Evolutionary conservation across 2,113 vertebrate species (phyloP).

Genomic region (Tragelaphus scriptus): DNA sequence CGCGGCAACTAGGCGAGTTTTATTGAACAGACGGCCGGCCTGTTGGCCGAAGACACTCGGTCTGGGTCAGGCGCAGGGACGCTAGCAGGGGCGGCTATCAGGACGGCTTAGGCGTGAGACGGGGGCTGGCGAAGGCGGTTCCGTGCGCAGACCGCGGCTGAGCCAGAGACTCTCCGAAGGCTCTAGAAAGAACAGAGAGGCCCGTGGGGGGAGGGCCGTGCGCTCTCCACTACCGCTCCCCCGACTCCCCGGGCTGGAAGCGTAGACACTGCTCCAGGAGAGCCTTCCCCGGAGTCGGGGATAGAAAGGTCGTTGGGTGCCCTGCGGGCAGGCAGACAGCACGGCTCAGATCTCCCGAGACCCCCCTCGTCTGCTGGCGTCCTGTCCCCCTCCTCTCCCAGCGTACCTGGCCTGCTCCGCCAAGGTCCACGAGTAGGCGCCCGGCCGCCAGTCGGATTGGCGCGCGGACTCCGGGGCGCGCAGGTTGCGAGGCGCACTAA

Average conservation of each 20-base stretch:
- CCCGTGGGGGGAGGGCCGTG: background rate
- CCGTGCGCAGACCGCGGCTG: background rate
- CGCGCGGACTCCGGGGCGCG: background rate
- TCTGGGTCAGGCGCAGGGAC: background rate
- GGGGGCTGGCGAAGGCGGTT: background rate
- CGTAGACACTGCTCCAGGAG: background rate
- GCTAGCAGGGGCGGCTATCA: background rate
- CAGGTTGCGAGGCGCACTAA: background rate
- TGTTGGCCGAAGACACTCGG: no score
- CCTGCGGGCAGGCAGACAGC: fast-evolving
- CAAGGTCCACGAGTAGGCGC: background rate
- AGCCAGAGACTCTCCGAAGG: background rate
- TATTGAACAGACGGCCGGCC: background rate
- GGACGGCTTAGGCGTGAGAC: background rate
- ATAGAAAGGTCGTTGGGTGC: no score
- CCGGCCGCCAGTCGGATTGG: background rate
- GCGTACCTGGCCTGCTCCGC: background rate
- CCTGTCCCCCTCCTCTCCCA: background rate
- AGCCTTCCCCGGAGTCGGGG: background rate
- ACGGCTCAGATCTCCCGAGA: background rate
- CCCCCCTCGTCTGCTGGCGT: background rate
- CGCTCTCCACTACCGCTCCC: background rate
- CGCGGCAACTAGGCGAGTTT: background rate
- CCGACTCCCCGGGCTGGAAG: background rate
- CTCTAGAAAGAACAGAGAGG: slow-evolving; percentile 22